phyloP scores from a whole-genome alignment of 1,140 invertebrate species.

The Drosophila subobscura region DNA sequence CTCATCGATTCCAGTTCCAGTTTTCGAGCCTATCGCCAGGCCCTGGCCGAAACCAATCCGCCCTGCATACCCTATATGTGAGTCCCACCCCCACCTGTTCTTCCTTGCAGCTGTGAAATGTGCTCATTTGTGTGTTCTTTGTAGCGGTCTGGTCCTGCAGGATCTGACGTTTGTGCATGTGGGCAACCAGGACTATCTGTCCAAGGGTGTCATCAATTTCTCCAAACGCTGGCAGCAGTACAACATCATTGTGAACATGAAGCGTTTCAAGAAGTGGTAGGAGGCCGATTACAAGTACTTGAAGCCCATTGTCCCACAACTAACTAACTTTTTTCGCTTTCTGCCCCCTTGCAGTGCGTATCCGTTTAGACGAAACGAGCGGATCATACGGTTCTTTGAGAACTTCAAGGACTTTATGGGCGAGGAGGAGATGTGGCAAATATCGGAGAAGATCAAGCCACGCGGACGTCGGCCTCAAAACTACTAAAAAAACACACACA shows the following conservation, averaged over 20 bases:
- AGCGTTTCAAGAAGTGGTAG: conserved; percentile 97
- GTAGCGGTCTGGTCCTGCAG: conserved; percentile 97
- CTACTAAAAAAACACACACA: conserved; percentile 51
- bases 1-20: conserved; percentile 98
- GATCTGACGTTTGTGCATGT: conserved; percentile 99
- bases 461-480: conserved; percentile 84
- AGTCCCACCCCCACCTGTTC: conserved; percentile 80
- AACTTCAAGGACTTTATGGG: conserved; percentile 97
- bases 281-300: conserved; percentile 49
- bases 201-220: conserved; percentile 96
- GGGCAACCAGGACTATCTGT: conserved; percentile 95
- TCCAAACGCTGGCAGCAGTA: conserved; percentile 99
- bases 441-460: conserved; percentile 98
- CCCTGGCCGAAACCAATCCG: conserved; percentile 96
- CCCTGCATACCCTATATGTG: conserved; percentile 99
- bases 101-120: no score
- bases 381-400: conserved; percentile 97
- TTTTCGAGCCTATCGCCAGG: conserved; percentile 97
- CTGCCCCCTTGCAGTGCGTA: conserved; percentile 85
- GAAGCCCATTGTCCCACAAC: neutral
- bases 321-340: neutral
- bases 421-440: conserved; percentile 99
- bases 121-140: conserved; percentile 80
- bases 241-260: conserved; percentile 98
- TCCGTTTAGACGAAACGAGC: conserved; percentile 95